Conservation (phyloP, 2,113 vertebrate species). For the Eptesicus fuscus region DNA sequence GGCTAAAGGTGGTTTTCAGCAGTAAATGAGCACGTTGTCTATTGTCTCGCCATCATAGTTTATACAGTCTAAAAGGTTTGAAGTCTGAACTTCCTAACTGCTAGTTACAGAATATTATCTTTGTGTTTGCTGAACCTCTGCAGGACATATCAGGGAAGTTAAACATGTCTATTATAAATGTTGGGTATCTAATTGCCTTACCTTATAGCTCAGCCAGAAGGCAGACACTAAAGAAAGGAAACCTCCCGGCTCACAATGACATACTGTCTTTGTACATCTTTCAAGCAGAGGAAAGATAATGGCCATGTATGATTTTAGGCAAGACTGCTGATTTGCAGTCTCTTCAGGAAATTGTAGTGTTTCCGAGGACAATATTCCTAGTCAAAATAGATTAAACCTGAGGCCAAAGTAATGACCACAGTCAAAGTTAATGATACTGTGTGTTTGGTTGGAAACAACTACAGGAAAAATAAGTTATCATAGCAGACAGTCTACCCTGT, state of each 20-base stretch:
- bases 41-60: conserved; percentile 41
- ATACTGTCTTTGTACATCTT: conserved; percentile 45
- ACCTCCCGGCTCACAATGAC: conserved; percentile 35
- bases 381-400: conserved; percentile 76
- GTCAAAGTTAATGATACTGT: conserved; percentile 79
- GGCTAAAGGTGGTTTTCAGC: neutral
- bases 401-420: conserved; percentile 76
- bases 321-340: conserved; percentile 75
- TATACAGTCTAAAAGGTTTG: conserved; percentile 26
- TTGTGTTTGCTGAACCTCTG: conserved; percentile 47
- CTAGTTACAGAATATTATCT: conserved; percentile 48
- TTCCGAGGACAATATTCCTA: conserved; percentile 74
- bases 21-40: conserved; percentile 27
- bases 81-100: conserved; percentile 40
- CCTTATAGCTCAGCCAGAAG: conserved; percentile 46
- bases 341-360: conserved; percentile 80
- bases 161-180: conserved; percentile 41
- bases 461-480: conserved; percentile 44
- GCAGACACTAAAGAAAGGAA: conserved; percentile 40
- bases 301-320: conserved; percentile 53
- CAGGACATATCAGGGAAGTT: conserved; percentile 38
- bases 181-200: conserved; percentile 37
- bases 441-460: conserved; percentile 71
- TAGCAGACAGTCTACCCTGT: conserved; percentile 54
- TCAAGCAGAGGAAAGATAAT: conserved; percentile 57